Evolutionary conservation across 2,888 invertebrate genomes (phyloP).

Genomic region (Tricholauxania praeusta): DNA sequence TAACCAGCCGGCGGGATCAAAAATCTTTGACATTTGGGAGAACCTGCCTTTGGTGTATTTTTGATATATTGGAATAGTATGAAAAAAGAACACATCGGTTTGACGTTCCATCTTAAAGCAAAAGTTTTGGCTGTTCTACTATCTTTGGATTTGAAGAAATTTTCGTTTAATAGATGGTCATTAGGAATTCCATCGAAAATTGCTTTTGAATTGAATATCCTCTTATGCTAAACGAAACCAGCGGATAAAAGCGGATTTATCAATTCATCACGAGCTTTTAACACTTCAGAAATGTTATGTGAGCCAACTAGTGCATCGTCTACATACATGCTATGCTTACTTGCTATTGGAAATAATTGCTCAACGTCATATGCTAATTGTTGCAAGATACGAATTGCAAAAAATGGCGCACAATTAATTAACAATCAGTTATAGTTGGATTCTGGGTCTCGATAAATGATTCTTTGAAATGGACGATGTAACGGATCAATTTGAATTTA

Average conservation of each 20-base stretch:
- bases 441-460: slow-evolving; percentile 22
- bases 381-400: slow-evolving; percentile 32
- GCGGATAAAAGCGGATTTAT: slow-evolving; percentile 25
- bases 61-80: background rate
- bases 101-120: slow-evolving; percentile 38
- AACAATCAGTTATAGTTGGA: slow-evolving; percentile 18
- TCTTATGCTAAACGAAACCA: slow-evolving; percentile 26
- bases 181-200: background rate
- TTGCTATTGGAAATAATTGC: slow-evolving; percentile 31
- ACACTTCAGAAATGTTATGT: slow-evolving; percentile 30
- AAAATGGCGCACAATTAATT: slow-evolving; percentile 35
- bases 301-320: slow-evolving; percentile 40
- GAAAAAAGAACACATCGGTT: slow-evolving; percentile 30
- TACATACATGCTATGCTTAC: slow-evolving; percentile 40
- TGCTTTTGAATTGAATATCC: slow-evolving; percentile 21
- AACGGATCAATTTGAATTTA: slow-evolving; percentile 30
- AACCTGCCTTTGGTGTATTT: slow-evolving; percentile 22
- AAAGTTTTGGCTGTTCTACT: slow-evolving; percentile 36
- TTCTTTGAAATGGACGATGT: no score
- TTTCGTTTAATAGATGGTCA: slow-evolving; percentile 12
- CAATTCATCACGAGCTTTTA: slow-evolving; percentile 28
- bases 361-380: slow-evolving; percentile 36
- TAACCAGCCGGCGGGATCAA: slow-evolving; percentile 23
- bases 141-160: slow-evolving; percentile 36
- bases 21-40: slow-evolving; percentile 10